Conservation (phyloP, 2,888 invertebrate genomes). For the Iselma pallidipennis region DNA sequence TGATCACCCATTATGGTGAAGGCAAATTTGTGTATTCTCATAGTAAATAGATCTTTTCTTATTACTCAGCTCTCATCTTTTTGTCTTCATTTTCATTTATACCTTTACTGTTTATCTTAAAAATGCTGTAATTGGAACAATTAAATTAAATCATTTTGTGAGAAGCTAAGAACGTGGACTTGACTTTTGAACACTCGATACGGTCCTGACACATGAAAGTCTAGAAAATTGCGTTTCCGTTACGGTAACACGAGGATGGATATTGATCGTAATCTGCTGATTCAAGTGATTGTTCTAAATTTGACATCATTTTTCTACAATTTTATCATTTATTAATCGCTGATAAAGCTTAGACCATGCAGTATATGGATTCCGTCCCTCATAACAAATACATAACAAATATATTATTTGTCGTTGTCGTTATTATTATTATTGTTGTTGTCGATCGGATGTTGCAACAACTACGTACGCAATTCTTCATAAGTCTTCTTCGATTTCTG, state of each 20-base stretch:
- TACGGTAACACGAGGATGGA: no score
- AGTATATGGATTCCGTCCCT: conserved; percentile 10
- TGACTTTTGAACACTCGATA: not conserved
- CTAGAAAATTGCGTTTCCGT: not conserved
- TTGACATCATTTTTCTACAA: not conserved
- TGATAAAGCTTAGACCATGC: conserved; percentile 15
- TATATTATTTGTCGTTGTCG: not conserved
- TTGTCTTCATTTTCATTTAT: no score
- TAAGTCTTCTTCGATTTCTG: conserved; percentile 41
- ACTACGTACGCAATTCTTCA: conserved; percentile 29
- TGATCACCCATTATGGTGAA: no score
- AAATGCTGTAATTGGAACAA: no score
- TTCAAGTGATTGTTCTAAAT: conserved; percentile 11
- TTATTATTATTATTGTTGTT: not conserved
- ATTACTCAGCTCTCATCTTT: no score
- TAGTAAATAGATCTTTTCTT: no score
- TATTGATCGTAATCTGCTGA: conserved; percentile 7
- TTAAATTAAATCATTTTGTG: no score
- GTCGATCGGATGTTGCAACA: conserved; percentile 31
- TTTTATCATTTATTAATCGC: conserved; percentile 11
- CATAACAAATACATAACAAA: no score
- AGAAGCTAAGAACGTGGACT: no score
- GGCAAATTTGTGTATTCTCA: no score
- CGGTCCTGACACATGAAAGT: not conserved
- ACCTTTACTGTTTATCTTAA: no score